Evolutionary conservation across 2,113 vertebrate genomes (phyloP), one percentile per base, ranked within the genome.

Genomic region (Ancistrus triradiatus): DNA sequence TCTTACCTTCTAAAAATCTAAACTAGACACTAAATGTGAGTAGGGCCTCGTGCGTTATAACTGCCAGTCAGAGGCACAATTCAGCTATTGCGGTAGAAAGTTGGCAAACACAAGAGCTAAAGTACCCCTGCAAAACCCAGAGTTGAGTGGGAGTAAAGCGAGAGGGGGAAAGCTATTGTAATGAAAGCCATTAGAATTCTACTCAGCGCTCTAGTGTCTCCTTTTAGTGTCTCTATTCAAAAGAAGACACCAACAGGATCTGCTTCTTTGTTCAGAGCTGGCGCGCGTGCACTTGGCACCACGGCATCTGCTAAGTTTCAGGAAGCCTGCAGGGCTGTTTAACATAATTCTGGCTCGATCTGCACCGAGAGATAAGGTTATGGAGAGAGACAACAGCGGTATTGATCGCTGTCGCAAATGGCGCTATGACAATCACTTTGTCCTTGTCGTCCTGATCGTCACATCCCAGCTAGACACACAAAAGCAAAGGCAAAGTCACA

Each of bases 101-200:
- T n/a, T n/a, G n/a, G n/a, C n/a, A n/a, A n/a, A n/a, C n/a, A n/a
- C n/a, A n/a, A n/a, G 15, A 31, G 22, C 60, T 31, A 31, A 31
- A 31, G 3, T 13, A 27, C 33, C 22, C 63, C 19, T 53, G 63
- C n/a, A 63, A 37, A 59, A 49, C 33, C 50, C 50, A 18, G 2
- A n/a, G 15, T 38, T 38, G 46, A 44, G 21, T 17, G 35, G 40
- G 69, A 60, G 28, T 24, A 7, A 44, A 72, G 46, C 46, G n/a
- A n/a, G n/a, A n/a, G n/a, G n/a, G n/a, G n/a, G n/a, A n/a, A n/a
- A n/a, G 25, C 33, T 48, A 60, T 19, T 65, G 50, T 66, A 67
- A 73, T 63, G 31, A 53, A 71, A 25, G 31, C 13, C 59, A 60
- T 48, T 33, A 50, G 59, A 64, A 75, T 53, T 46, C 58, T 63